A percentile compares a stretch with the other conserved stretches of the same genome.
These are phyloP conservation scores for cattle (Bos taurus) DNA, from an alignment of 2,113 vertebrate genomes.

Conservation along the genomic window DNA sequence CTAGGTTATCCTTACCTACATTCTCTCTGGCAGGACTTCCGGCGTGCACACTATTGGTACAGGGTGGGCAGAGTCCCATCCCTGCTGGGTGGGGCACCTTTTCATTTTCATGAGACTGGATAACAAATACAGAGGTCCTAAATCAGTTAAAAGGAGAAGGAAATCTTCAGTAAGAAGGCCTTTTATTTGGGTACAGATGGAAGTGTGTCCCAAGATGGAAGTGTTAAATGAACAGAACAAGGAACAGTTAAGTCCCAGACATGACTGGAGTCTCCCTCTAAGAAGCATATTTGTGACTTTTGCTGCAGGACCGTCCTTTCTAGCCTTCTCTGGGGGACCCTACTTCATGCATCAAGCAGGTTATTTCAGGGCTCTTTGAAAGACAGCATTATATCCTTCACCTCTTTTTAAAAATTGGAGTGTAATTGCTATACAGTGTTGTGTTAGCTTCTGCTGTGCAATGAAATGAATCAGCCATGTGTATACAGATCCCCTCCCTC, in stretches of 20 bases:
- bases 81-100: neutral
- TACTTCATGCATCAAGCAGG: neutral
- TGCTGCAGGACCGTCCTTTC: neutral
- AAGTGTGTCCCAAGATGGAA: neutral
- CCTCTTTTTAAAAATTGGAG: neutral
- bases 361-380: neutral
- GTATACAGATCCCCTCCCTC: neutral
- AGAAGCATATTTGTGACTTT: too few species aligned
- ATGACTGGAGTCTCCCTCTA: neutral
- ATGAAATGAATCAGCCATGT: neutral
- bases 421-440: neutral
- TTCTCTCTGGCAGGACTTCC: neutral
- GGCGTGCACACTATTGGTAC: neutral
- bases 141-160: neutral
- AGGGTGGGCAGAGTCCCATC: fast-evolving
- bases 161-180: neutral
- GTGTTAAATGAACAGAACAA: neutral
- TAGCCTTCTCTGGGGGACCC: neutral
- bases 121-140: neutral
- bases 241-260: neutral
- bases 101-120: neutral
- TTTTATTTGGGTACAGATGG: neutral
- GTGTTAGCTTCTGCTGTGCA: neutral
- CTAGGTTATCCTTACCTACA: too few species aligned
- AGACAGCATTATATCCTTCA: neutral